Base-by-base conservation (phyloP, 1,140 invertebrate species). In the Drosophila kanapiae region DNA sequence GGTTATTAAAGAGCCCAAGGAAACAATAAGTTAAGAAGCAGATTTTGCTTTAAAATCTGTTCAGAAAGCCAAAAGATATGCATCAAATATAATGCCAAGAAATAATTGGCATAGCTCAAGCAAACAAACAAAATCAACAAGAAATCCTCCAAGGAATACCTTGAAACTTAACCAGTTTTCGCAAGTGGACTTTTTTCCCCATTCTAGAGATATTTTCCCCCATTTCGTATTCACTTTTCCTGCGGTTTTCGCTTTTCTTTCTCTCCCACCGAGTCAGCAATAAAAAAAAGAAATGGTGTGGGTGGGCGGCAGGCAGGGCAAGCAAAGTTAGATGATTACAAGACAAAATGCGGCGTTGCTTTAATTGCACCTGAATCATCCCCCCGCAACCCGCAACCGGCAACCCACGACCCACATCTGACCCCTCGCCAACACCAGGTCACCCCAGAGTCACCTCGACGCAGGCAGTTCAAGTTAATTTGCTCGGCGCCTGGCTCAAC, bases 391-490 rank as follows among this genome's bases (percentile, higher is more conserved):
- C 71, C 38, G 43, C 27, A 27, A n/a, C n/a, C n/a, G n/a, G n/a
- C n/a, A n/a, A n/a, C n/a, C n/a, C 48, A 43, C 62, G 54, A 64
- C 58, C 71, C 38, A 51, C 27, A 27, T 58, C 42, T 54, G 43
- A 29, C 18, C 35, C 7, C n/a, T 38, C 8, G 6, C 29, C 31
- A 23, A 23, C 23, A 29, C 27, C 27, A 45, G n/a, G n/a, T 14
- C 27, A 8, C 45, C 31, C 9, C n/a, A 11, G 29, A 40, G 11
- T 35, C 31, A 51, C 47, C 14, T 31, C 51, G 42, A 23, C 51
- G 80, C 62, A 29, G 49, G 48, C 72, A 84, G 85, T 81, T 78
- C 80, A 75, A 84, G 85, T 88, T 90, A 88, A 88, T 88, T 90
- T 90, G 81, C 78, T 75, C 76, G 33, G 31, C 59, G 70, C 72